A percentile compares a stretch with the other conserved stretches of the same genome.
These are phyloP conservation scores for Petrocephalus sullivani DNA, from an alignment of 2,797 vertebrate genomes.

Conservation along the genomic window DNA sequence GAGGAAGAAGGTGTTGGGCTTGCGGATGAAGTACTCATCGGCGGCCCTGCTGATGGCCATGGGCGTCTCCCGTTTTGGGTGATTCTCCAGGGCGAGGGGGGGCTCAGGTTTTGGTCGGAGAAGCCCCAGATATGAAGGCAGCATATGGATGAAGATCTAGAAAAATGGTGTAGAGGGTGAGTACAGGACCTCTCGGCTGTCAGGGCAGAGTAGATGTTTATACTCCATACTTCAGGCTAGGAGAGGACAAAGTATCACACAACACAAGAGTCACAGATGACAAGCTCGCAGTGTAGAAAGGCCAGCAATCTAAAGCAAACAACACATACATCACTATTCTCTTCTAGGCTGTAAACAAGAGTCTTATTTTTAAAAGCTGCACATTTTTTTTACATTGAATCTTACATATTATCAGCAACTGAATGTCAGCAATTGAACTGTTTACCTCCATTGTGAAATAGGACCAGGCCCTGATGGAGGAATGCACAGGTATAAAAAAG, in stretches of 20 bases:
- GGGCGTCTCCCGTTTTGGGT: slow-evolving; percentile 47
- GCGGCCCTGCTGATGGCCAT: slow-evolving; percentile 53
- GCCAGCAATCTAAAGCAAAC: neutral
- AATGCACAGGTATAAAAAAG: neutral
- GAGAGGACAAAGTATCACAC: neutral
- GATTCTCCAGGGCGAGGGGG: slow-evolving; percentile 48
- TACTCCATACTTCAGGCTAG: neutral
- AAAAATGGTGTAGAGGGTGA: neutral
- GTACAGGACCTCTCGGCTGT: neutral
- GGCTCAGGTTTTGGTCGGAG: slow-evolving; percentile 73
- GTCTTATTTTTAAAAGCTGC: neutral
- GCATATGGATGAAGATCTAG: slow-evolving; percentile 80
- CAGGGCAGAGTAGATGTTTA: neutral
- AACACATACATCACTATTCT: neutral
- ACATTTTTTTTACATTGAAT: neutral
- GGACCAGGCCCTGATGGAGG: neutral
- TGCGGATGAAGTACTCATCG: slow-evolving; percentile 87
- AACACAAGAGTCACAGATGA: neutral
- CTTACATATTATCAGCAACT: neutral
- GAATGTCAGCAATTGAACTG: neutral
- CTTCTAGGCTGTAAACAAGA: neutral
- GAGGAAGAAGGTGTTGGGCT: slow-evolving; percentile 68
- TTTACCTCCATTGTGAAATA: neutral
- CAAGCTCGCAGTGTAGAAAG: neutral
- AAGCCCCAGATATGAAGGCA: slow-evolving; percentile 74